Evolutionary conservation across 2,888 invertebrate genomes (phyloP).

Genomic region (Brachycybe producta): DNA sequence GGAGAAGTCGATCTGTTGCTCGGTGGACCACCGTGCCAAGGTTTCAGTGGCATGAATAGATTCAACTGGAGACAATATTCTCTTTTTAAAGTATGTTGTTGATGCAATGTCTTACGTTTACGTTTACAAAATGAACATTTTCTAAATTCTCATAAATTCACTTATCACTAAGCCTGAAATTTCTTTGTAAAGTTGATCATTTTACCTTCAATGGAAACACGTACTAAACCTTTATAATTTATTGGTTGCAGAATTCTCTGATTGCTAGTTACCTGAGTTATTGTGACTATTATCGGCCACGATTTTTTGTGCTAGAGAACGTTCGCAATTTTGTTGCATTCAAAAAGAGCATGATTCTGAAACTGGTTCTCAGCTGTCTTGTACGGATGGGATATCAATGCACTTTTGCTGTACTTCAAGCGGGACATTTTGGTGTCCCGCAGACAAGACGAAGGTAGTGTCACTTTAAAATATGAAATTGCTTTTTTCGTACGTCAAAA

Average conservation of each 20-base stretch:
- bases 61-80: constrained; percentile 74
- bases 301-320: constrained; percentile 70
- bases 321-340: constrained; percentile 74
- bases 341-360: constrained; percentile 65
- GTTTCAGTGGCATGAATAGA: constrained; percentile 78
- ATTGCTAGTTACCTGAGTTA: constrained; percentile 68
- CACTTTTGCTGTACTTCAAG: constrained; percentile 71
- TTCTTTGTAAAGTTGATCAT: constrained; percentile 1
- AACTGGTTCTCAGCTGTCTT: constrained; percentile 59
- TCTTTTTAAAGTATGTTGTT: constrained; percentile 48
- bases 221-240: too few relatives aligned
- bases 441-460: constrained; percentile 56
- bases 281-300: constrained; percentile 72
- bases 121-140: background rate
- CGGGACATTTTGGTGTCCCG: constrained; percentile 71
- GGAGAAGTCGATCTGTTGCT: constrained; percentile 72
- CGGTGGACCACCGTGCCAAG: constrained; percentile 80
- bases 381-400: constrained; percentile 77
- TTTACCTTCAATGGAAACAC: background rate
- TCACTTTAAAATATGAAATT: background rate
- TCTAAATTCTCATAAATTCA: background rate
- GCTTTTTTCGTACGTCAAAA: background rate
- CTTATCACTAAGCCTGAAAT: too few relatives aligned
- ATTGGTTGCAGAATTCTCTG: constrained; percentile 50
- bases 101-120: background rate